Evolutionary conservation across 2,113 vertebrate species (phyloP).

Genomic region (Ivindomyrus marchei): DNA sequence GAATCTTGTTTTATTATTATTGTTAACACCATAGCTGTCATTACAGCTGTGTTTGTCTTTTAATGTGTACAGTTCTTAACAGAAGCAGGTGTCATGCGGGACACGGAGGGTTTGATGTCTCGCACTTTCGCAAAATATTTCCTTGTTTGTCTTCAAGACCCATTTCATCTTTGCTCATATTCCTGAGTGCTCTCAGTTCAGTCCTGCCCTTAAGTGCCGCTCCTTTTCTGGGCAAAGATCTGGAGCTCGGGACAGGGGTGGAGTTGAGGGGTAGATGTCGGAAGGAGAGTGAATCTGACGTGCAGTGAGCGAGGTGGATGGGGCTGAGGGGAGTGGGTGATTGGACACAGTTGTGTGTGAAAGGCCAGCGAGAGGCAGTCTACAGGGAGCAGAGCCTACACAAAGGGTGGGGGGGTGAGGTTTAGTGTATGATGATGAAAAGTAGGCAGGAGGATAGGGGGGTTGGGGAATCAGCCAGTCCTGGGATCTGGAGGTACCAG

Average conservation of each 20-base stretch:
- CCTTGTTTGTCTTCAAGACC: not conserved
- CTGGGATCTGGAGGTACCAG: not conserved
- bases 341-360: conserved; percentile 70
- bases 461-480: not conserved
- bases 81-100: not conserved
- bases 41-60: not conserved
- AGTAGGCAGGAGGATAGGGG: not conserved
- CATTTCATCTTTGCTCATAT: not conserved
- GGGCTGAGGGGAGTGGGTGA: conserved; percentile 44
- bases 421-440: not conserved
- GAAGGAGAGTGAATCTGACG: not conserved
- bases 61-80: not conserved
- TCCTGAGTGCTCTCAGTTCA: not conserved
- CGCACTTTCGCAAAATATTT: not conserved
- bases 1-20: not conserved
- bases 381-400: conserved; percentile 51
- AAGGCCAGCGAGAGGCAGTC: conserved; percentile 57
- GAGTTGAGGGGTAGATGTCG: not conserved
- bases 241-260: not conserved
- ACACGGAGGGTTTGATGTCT: not conserved
- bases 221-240: conserved; percentile 5
- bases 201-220: not conserved
- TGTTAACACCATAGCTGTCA: not conserved
- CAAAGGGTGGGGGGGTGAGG: conserved; percentile 48
- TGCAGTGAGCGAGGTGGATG: not conserved